Conservation (phyloP, 1,140 invertebrate genomes). For the Heliconius melpomene region DNA sequence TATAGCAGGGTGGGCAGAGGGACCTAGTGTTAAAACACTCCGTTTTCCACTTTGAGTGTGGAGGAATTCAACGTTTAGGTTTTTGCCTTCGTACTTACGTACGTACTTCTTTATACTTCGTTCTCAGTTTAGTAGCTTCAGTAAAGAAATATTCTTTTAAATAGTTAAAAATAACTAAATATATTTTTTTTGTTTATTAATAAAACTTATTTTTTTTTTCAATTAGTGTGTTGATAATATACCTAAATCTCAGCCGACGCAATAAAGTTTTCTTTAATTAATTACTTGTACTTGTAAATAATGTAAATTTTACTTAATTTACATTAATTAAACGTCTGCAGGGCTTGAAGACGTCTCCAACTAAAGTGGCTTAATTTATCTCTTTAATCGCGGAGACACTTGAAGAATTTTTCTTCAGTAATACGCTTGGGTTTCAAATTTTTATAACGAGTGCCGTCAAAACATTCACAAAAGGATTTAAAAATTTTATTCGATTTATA, state of each 20-base stretch:
- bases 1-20: too few relatives aligned
- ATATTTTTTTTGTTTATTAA: neutral
- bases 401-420: conserved; percentile 14
- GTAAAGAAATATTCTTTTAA: too few relatives aligned
- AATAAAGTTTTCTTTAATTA: neutral
- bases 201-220: neutral
- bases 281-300: neutral
- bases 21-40: too few relatives aligned
- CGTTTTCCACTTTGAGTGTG: too few relatives aligned
- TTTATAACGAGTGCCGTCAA: neutral
- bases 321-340: conserved; percentile 15
- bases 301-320: conserved; percentile 9
- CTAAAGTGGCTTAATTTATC: conserved; percentile 30
- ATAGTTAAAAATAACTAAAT: too few relatives aligned
- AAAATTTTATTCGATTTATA: neutral
- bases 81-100: too few relatives aligned
- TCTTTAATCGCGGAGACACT: conserved; percentile 5
- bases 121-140: too few relatives aligned
- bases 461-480: neutral
- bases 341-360: conserved; percentile 15
- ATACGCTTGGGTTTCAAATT: conserved; percentile 4
- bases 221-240: neutral
- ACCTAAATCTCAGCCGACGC: neutral
- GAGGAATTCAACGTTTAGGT: too few relatives aligned
- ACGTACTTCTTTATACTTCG: too few relatives aligned